Conservation (phyloP, 2,888 invertebrate species). For the Troides oblongomaculatus region DNA sequence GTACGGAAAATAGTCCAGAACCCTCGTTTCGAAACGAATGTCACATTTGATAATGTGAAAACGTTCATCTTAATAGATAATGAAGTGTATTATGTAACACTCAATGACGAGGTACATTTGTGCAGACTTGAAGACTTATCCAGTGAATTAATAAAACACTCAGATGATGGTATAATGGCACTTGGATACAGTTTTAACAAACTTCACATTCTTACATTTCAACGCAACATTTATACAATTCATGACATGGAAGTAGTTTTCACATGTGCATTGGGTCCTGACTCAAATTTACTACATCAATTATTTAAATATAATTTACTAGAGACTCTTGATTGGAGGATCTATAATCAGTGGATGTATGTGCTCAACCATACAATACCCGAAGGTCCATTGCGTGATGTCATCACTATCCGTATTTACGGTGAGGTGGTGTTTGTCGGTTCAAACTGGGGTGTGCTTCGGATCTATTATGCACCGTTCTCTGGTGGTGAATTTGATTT, state of each 20-base stretch:
- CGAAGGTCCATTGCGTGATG: conserved; percentile 50
- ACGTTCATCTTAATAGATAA: conserved; percentile 43
- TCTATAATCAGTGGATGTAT: conserved; percentile 59
- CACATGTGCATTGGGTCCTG: conserved; percentile 38
- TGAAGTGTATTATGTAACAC: conserved; percentile 47
- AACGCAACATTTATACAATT: conserved; percentile 48
- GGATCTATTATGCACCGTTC: conserved; percentile 59
- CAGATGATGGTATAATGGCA: conserved; percentile 47
- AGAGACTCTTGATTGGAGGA: conserved; percentile 59
- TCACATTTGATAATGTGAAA: conserved; percentile 49
- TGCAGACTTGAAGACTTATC: conserved; percentile 40
- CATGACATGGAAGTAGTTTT: conserved; percentile 37
- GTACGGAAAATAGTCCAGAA: conserved; percentile 41
- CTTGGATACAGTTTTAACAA: conserved; percentile 43
- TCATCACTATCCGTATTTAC: conserved; percentile 52
- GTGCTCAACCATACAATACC: conserved; percentile 48
- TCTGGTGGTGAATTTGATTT: conserved; percentile 52
- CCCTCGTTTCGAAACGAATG: conserved; percentile 33
- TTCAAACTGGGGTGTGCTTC: conserved; percentile 55
- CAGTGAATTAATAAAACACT: conserved; percentile 34
- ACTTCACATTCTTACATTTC: conserved; percentile 50
- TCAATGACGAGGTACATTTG: conserved; percentile 48
- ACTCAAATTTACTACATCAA: conserved; percentile 45
- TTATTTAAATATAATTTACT: conserved; percentile 51
- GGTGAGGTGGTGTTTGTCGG: conserved; percentile 64